A percentile compares a stretch with the other conserved stretches of the same genome.
Evolutionary conservation across 2,888 invertebrate species (phyloP).

Genomic region (Machimus atricapillus): DNA sequence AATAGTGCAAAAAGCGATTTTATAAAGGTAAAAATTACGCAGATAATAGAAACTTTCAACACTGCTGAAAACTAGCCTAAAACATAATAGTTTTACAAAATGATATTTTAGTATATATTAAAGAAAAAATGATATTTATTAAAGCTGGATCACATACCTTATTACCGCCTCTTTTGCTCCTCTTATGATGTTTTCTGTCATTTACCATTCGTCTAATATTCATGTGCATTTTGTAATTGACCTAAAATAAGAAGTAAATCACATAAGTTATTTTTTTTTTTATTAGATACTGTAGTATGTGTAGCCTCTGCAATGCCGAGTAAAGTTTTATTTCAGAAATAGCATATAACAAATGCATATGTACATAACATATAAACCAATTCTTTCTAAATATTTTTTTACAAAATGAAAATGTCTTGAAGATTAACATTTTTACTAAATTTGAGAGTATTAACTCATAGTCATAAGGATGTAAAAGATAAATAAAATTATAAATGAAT

Average conservation of each 20-base stretch:
- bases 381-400: too few relatives aligned
- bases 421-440: too few relatives aligned
- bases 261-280: background rate
- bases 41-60: background rate
- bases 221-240: conserved; percentile 89
- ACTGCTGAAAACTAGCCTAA: background rate
- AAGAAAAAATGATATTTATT: background rate
- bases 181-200: conserved; percentile 84
- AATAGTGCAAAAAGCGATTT: background rate
- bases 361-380: too few relatives aligned
- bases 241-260: conserved; percentile 55
- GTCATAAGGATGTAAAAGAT: too few relatives aligned
- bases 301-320: background rate
- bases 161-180: conserved; percentile 79
- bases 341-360: too few relatives aligned
- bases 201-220: conserved; percentile 87
- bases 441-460: too few relatives aligned
- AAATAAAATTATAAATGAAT: too few relatives aligned
- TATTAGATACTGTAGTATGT: background rate
- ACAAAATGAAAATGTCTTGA: too few relatives aligned
- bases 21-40: background rate
- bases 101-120: background rate
- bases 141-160: conserved; percentile 68
- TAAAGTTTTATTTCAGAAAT: background rate
- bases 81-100: background rate